phyloP scores from a whole-genome alignment of 2,888 invertebrate genomes.

The Ichneumoninae sp. region DNA sequence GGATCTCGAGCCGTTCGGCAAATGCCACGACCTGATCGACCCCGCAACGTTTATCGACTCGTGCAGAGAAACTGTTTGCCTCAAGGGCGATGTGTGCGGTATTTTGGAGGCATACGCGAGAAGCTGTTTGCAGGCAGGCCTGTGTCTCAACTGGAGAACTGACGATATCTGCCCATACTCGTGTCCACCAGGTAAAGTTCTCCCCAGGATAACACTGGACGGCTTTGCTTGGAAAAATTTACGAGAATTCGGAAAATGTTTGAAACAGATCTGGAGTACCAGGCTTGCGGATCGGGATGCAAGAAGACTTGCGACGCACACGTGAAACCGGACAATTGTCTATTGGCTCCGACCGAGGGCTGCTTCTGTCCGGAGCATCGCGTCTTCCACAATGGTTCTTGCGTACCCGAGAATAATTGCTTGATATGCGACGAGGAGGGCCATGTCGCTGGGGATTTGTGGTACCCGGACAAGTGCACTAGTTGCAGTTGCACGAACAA shows the following conservation, averaged over 20 bases:
- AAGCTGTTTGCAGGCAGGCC: slow-evolving; percentile 89
- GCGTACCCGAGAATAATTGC: slow-evolving; percentile 89
- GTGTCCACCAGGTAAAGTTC: slow-evolving; percentile 85
- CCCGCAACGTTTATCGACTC: slow-evolving; percentile 88
- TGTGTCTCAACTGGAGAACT: slow-evolving; percentile 91
- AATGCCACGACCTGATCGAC: slow-evolving; percentile 91
- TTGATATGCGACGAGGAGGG: slow-evolving; percentile 91
- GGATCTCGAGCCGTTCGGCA: slow-evolving; percentile 86
- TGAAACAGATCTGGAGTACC: slow-evolving; percentile 84
- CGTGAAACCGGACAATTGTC: slow-evolving; percentile 85
- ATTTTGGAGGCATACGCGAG: slow-evolving; percentile 90
- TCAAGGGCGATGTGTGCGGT: slow-evolving; percentile 87
- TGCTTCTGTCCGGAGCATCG: slow-evolving; percentile 93
- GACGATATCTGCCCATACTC: slow-evolving; percentile 88
- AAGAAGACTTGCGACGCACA: slow-evolving; percentile 88
- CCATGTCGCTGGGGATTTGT: slow-evolving; percentile 89
- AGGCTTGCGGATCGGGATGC: slow-evolving; percentile 87
- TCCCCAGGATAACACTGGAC: not conserved
- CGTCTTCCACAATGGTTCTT: slow-evolving; percentile 90
- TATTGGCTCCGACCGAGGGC: slow-evolving; percentile 87
- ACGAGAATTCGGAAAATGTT: not conserved
- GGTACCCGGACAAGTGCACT: slow-evolving; percentile 90
- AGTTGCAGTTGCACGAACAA: slow-evolving; percentile 88
- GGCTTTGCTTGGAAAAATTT: not conserved
- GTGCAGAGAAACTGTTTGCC: slow-evolving; percentile 90